Base-by-base conservation (phyloP, 2,113 vertebrate genomes). In the Mohoua ochrocephala region DNA sequence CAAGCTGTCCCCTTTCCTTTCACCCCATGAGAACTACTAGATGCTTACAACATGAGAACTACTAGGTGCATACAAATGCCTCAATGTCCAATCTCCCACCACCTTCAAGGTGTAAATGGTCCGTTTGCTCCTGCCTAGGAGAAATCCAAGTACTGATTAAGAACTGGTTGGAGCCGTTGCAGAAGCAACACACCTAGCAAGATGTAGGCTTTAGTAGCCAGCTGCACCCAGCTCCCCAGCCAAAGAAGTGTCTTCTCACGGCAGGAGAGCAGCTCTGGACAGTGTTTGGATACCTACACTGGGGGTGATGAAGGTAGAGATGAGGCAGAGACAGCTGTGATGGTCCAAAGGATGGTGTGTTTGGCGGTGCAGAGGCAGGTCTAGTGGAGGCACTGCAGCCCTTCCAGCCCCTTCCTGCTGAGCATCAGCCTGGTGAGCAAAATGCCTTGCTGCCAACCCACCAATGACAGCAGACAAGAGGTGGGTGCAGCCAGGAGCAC, bases 81-180 rank as follows among this genome's bases (percentile, higher is more conserved):
- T 64, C 68, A 6, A 0, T 22, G 26, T 45, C n/a, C 0, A 0
- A 18, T 57, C 14, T 89, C n/a, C 53, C 17, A 77, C 31, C 26
- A 14, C 17, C 39, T 59, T 50, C 44, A 56, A 60, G 23, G 27
- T 13, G 17, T n/a, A 33, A 47, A 63, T 1, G 3, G 20, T 39
- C 37, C 41, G 37, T 79, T 71, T 76, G 35, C 26, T 80, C 59
- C 71, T 37, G 17, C 31, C 26, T 5, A 5, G 41, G 47, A 78
- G 24, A 82, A 93, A 71, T 33, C 39, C 53, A 60, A 42, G 33
- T 56, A 14, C 28, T 0, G 0, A 23, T 63, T 33, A 67, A 37
- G 7, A 37, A 15, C 11, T 89, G 37, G 13, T 23, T 57, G 57
- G 42, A 75, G 31, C 35, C 3, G 1, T 50, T 74, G 68, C 21